phyloP scores from a whole-genome alignment of 2,888 invertebrate genomes.

The Limnephilus lunatus region DNA sequence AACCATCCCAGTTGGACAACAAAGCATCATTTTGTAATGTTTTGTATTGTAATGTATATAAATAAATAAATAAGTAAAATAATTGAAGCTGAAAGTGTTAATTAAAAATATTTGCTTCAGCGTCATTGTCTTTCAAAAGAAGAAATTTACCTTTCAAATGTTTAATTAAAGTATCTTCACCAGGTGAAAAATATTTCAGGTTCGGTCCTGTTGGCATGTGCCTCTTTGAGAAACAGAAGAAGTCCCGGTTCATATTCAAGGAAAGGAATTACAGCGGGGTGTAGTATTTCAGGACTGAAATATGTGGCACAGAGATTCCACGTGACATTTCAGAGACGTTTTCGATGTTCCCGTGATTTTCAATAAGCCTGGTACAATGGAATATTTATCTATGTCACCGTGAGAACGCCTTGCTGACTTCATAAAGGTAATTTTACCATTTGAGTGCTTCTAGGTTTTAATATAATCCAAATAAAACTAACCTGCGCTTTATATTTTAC shows the following conservation, averaged over 20 bases:
- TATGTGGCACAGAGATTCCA: not conserved
- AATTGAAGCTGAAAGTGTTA: no score
- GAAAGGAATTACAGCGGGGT: not conserved
- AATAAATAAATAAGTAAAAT: no score
- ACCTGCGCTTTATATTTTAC: no score
- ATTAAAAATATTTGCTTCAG: no score
- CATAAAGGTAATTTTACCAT: not conserved
- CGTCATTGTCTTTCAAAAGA: no score
- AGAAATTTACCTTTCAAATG: no score
- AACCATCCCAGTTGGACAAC: no score
- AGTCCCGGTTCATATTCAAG: not conserved
- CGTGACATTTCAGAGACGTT: not conserved
- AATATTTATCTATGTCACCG: not conserved
- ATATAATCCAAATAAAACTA: not conserved
- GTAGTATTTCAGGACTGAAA: not conserved
- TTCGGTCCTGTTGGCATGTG: not conserved
- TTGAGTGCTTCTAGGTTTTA: not conserved
- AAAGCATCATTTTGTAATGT: no score
- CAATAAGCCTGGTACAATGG: not conserved
- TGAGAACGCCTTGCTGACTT: not conserved
- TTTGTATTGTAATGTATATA: no score
- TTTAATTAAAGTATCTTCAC: not conserved
- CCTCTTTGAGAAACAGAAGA: not conserved
- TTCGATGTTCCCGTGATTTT: not conserved
- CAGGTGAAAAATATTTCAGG: not conserved